Evolutionary conservation across 2,797 vertebrate genomes (phyloP).

Genomic region (Rhynchonycteris naso): DNA sequence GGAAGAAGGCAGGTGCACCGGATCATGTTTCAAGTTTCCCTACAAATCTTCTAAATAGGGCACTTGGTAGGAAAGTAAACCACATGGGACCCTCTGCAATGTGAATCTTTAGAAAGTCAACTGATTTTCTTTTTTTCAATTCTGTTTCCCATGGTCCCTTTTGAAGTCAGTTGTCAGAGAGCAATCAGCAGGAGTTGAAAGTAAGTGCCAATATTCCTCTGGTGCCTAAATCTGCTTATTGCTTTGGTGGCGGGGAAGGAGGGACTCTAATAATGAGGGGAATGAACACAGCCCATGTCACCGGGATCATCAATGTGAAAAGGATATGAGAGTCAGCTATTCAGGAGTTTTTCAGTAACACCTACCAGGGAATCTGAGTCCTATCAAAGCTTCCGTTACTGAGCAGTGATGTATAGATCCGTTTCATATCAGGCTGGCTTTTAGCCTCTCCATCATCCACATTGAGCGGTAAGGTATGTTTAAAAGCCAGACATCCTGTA

Average conservation of each 20-base stretch:
- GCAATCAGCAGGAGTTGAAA: slow-evolving; percentile 73
- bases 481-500: not conserved
- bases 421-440: not conserved
- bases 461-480: not conserved
- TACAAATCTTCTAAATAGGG: slow-evolving; percentile 59
- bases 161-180: slow-evolving; percentile 70
- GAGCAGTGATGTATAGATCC: not conserved
- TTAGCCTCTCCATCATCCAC: not conserved
- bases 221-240: slow-evolving; percentile 51
- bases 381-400: not conserved
- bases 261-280: not conserved
- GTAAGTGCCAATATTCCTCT: slow-evolving; percentile 36
- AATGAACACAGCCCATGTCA: not conserved
- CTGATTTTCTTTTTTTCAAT: slow-evolving; percentile 13
- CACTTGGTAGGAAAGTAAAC: slow-evolving; percentile 33
- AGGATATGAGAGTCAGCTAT: not conserved
- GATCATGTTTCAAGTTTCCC: slow-evolving; percentile 62
- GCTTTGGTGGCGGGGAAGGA: slow-evolving; percentile 47
- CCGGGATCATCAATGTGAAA: not conserved
- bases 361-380: not conserved
- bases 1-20: slow-evolving; percentile 55
- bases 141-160: slow-evolving; percentile 42
- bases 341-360: slow-evolving; percentile 39
- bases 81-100: slow-evolving; percentile 44
- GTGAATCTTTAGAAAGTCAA: slow-evolving; percentile 63